Evolutionary conservation across 2,888 invertebrate genomes (phyloP).

Genomic region (Disparrhopalites patrizii): DNA sequence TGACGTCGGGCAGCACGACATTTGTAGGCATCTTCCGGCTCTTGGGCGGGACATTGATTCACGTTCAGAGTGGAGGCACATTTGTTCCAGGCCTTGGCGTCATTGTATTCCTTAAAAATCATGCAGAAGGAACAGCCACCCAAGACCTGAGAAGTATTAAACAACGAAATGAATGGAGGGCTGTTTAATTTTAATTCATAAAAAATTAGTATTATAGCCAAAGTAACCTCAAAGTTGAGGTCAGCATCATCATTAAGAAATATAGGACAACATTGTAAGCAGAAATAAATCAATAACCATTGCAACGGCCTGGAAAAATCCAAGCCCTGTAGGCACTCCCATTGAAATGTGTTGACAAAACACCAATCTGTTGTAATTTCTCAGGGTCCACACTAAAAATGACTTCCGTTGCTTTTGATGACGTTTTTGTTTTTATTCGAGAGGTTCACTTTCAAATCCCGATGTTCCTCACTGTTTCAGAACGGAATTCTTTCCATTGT

Average conservation of each 20-base stretch:
- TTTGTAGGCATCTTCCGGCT: background rate
- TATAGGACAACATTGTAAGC: background rate
- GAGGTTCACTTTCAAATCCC: too few relatives aligned
- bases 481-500: too few relatives aligned
- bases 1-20: constrained; percentile 6
- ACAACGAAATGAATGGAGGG: too few relatives aligned
- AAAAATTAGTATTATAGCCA: background rate
- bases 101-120: background rate
- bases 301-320: constrained; percentile 8
- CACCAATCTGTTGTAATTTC: too few relatives aligned
- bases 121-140: background rate
- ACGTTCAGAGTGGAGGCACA: constrained; percentile 21
- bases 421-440: too few relatives aligned
- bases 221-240: background rate
- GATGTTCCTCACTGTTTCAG: too few relatives aligned
- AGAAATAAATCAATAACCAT: background rate
- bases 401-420: too few relatives aligned
- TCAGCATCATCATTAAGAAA: background rate
- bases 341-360: background rate
- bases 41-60: constrained; percentile 23
- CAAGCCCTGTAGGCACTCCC: background rate
- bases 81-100: constrained; percentile 15
- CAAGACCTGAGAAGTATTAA: background rate
- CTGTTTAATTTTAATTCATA: too few relatives aligned
- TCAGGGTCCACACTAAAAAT: too few relatives aligned